These are phyloP conservation scores for Megaptera novaeangliae DNA, from an alignment of 2,113 vertebrate species.

Conservation along the genomic window DNA sequence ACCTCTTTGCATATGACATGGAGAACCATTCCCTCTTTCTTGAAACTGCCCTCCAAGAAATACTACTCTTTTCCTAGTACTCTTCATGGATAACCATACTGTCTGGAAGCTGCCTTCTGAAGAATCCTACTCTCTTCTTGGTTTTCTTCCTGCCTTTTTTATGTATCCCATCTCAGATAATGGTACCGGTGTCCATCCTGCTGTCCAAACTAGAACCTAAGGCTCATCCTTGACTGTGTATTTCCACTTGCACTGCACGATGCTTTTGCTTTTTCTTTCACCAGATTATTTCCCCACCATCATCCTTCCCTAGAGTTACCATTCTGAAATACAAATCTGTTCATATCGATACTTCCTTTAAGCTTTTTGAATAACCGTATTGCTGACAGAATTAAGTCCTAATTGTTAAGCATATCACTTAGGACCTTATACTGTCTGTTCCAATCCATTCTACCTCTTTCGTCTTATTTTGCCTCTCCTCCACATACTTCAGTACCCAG, in stretches of 20 bases:
- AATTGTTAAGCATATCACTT: not conserved
- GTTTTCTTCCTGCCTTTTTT: not conserved
- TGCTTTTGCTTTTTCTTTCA: not conserved
- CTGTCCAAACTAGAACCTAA: not conserved
- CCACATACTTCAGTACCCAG: not conserved
- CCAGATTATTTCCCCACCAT: not conserved
- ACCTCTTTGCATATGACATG: not conserved
- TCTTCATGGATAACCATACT: not conserved
- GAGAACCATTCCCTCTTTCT: not conserved
- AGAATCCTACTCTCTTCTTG: not conserved
- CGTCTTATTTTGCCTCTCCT: not conserved
- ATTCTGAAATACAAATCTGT: not conserved
- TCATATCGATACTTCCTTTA: not conserved
- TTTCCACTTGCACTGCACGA: not conserved
- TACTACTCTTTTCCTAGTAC: not conserved
- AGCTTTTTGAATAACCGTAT: not conserved
- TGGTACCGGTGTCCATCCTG: not conserved
- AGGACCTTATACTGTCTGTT: not conserved
- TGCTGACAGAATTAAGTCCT: not conserved
- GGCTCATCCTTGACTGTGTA: not conserved
- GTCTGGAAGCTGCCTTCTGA: not conserved
- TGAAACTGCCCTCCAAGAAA: not conserved
- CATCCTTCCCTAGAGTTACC: not conserved
- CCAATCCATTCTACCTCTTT: not conserved
- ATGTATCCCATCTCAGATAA: not conserved